Base-by-base conservation (phyloP, 2,888 invertebrate species). In the Periphyllus acericola region DNA sequence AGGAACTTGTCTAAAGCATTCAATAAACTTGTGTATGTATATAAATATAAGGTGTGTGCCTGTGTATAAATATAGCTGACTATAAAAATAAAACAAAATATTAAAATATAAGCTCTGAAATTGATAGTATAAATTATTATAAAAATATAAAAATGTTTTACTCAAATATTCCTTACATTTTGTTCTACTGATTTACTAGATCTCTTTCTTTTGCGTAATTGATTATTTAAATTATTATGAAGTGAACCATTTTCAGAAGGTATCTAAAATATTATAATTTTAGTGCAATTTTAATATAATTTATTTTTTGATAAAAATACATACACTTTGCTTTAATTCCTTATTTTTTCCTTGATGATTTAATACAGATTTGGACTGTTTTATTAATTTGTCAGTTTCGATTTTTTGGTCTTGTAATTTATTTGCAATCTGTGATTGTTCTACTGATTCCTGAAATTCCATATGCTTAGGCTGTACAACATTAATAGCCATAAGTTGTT, bases 131-230 rank as follows among this genome's bases (percentile, higher is more conserved):
- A 60, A 60, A 8, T 21, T 25, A 60, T 4, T 4, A 55, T 25
- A 21, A 25, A 60, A 60, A 25, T 5, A 60, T 9, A 60, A 25
- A 25, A 25, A 60, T 60, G 8, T 25, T 60, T 60, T 11, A 46
- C 11, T 46, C 21, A 17, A 71, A 29, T 71, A 29, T 21, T 6
- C 60, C 66, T 68, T 80, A 80, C 82, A n/a, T 46, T 71, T 82
- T 32, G 32, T 34, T 46, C 72, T 3, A 11, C 14, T 0, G 25
- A 1, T 25, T 25, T 2, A 25, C 17, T 14, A 32, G 46, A 25
- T 60, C 17, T 66, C 75, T 75, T 76, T 84, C 75, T 84, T 66
- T 84, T 84, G 25, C 29, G 36, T 36, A 25, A 11, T 75, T 40
- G 32, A 60, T 75, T 75, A 46, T 25, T 14, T 74, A 83, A 55